Conservation (phyloP, 64 coral and sea anemone species). For the Catalaphyllia jardinei region DNA sequence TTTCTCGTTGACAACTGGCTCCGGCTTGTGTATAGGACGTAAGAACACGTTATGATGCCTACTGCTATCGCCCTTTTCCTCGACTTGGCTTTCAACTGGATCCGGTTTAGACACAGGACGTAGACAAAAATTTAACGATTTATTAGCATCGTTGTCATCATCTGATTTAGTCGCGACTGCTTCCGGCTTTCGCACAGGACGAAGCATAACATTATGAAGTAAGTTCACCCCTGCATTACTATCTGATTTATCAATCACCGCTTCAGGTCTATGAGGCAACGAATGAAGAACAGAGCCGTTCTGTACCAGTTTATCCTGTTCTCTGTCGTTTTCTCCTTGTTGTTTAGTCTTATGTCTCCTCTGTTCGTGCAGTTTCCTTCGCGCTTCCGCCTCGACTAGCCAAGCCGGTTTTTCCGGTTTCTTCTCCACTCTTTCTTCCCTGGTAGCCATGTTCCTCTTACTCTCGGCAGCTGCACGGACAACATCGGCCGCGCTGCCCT, state of each 20-base stretch:
- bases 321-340: background rate
- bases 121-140: background rate
- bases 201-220: slow-evolving; percentile 21
- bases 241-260: background rate
- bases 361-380: slow-evolving; percentile 57
- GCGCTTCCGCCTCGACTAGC: slow-evolving; percentile 61
- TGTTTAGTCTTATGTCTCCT: slow-evolving; percentile 30
- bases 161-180: slow-evolving; percentile 36
- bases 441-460: slow-evolving; percentile 52
- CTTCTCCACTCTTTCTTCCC: slow-evolving; percentile 57
- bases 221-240: background rate
- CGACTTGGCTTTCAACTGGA: background rate
- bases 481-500: slow-evolving; percentile 32
- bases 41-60: background rate
- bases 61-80: background rate
- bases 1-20: background rate
- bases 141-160: slow-evolving; percentile 14
- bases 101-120: background rate
- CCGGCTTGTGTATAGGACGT: slow-evolving; percentile 5
- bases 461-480: slow-evolving; percentile 49
- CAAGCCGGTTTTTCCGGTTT: slow-evolving; percentile 69
- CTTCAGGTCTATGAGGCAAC: slow-evolving; percentile 1
- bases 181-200: slow-evolving; percentile 34
- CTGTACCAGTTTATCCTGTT: background rate
- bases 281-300: background rate